phyloP scores from a whole-genome alignment of 2,888 invertebrate genomes.

The Plagodis dolabraria region DNA sequence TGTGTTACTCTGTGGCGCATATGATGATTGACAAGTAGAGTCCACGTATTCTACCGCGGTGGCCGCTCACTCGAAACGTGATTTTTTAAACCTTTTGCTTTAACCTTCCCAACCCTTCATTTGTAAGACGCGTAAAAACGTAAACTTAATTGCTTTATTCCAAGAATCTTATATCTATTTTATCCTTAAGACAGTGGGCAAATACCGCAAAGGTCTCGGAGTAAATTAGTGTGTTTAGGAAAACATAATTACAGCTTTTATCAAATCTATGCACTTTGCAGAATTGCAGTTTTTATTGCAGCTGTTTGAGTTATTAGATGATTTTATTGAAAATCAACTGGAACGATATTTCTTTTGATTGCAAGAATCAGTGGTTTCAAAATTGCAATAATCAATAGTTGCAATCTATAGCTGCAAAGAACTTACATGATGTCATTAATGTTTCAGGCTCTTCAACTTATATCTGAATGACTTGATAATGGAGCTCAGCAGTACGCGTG shows the following conservation, averaged over 20 bases:
- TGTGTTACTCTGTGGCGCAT: constrained; percentile 17
- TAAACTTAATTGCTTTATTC: constrained; percentile 58
- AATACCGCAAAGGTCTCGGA: constrained; percentile 17
- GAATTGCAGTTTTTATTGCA: constrained; percentile 20
- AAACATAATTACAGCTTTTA: constrained; percentile 14
- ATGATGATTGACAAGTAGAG: constrained; percentile 69
- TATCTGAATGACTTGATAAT: too few relatives aligned
- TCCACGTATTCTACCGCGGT: constrained; percentile 63
- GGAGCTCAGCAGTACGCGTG: too few relatives aligned
- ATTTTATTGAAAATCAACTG: not conserved
- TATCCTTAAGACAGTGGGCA: constrained; percentile 33
- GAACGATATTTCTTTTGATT: constrained; percentile 13
- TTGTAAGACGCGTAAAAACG: constrained; percentile 58
- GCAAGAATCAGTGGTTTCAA: constrained; percentile 6
- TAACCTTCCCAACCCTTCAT: constrained; percentile 61
- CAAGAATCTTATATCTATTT: constrained; percentile 38
- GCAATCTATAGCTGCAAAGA: too few relatives aligned
- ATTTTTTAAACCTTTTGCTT: constrained; percentile 51
- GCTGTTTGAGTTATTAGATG: not conserved
- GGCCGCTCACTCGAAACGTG: constrained; percentile 58
- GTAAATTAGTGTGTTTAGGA: constrained; percentile 15
- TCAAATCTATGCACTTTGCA: constrained; percentile 10
- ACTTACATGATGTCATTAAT: too few relatives aligned
- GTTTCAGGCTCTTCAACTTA: too few relatives aligned
- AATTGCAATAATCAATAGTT: too few relatives aligned